Conservation (phyloP, 2,797 vertebrate species). For the Sparidentex hasta region DNA sequence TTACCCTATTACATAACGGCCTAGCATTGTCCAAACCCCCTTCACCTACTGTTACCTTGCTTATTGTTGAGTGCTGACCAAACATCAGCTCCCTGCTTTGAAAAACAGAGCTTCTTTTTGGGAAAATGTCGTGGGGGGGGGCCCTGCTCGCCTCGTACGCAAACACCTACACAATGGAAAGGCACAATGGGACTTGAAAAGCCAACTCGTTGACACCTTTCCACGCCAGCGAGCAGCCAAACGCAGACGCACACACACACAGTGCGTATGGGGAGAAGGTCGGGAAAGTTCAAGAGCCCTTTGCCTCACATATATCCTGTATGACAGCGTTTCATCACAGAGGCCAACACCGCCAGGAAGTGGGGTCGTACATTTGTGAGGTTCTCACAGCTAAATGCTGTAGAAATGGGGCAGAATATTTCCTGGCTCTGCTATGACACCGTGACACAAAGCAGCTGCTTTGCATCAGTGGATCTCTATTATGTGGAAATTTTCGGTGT, state of each 20-base stretch:
- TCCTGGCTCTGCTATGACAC: slow-evolving; percentile 61
- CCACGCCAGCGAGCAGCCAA: not conserved
- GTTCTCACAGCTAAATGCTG: slow-evolving; percentile 58
- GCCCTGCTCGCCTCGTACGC: slow-evolving; percentile 13
- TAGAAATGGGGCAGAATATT: slow-evolving; percentile 46
- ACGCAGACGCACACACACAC: not conserved
- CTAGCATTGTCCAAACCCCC: slow-evolving; percentile 27
- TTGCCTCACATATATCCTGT: slow-evolving; percentile 69
- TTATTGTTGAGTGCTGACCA: slow-evolving; percentile 51
- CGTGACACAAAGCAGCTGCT: slow-evolving; percentile 57
- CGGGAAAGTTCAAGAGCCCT: slow-evolving; percentile 56
- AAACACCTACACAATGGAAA: slow-evolving; percentile 69
- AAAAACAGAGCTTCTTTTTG: slow-evolving; percentile 41
- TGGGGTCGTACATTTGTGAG: slow-evolving; percentile 54
- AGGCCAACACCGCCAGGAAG: slow-evolving; percentile 65
- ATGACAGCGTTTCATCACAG: slow-evolving; percentile 67
- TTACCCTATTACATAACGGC: slow-evolving; percentile 49
- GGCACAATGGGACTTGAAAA: slow-evolving; percentile 56
- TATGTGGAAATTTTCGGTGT: slow-evolving; percentile 36
- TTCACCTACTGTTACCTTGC: slow-evolving; percentile 19
- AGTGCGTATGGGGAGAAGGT: slow-evolving; percentile 37
- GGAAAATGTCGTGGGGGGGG: slow-evolving; percentile 52
- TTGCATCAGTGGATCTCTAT: slow-evolving; percentile 16
- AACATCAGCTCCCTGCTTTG: slow-evolving; percentile 42
- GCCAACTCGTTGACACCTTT: slow-evolving; percentile 58